Percentiles rank a stretch among this genome's conserved stretches.
Conservation (phyloP, 2,888 invertebrate species). For the Drosophila longiperda region DNA sequence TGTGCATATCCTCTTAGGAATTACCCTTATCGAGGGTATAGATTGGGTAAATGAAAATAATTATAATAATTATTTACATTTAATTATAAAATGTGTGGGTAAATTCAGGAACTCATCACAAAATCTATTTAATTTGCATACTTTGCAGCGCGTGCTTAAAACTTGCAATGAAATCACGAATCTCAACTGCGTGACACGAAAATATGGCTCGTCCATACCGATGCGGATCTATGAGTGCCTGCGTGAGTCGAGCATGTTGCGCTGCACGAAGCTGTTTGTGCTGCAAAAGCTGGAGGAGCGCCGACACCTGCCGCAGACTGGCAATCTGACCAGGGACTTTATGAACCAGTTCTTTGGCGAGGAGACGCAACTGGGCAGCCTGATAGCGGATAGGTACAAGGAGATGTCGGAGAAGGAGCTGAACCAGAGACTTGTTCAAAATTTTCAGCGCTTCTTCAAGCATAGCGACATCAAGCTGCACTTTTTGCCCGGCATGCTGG, state of each 20-base stretch:
- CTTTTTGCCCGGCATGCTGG: constrained; percentile 86
- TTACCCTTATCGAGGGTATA: constrained; percentile 36
- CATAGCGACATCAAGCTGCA: constrained; percentile 86
- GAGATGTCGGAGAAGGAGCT: constrained; percentile 86
- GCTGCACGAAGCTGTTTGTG: constrained; percentile 87
- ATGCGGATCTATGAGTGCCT: constrained; percentile 84
- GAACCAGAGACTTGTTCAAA: constrained; percentile 85
- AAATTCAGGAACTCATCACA: background rate
- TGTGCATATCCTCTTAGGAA: constrained; percentile 56
- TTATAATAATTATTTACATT: background rate
- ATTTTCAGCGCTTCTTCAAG: constrained; percentile 86
- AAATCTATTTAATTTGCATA: constrained; percentile 38
- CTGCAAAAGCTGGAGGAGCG: constrained; percentile 86
- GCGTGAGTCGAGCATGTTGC: constrained; percentile 84
- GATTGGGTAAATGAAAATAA: constrained; percentile 38
- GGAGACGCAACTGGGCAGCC: constrained; percentile 75
- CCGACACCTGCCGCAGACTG: constrained; percentile 64
- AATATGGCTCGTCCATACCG: constrained; percentile 83
- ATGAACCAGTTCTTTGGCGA: constrained; percentile 83
- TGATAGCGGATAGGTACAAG: constrained; percentile 85
- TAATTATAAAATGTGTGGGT: background rate
- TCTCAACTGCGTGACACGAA: constrained; percentile 75
- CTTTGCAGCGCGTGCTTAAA: constrained; percentile 54
- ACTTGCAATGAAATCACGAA: constrained; percentile 38
- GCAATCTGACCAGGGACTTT: constrained; percentile 83